phyloP scores from a whole-genome alignment of 1,140 invertebrate genomes.

The Eupeodes corollae region DNA sequence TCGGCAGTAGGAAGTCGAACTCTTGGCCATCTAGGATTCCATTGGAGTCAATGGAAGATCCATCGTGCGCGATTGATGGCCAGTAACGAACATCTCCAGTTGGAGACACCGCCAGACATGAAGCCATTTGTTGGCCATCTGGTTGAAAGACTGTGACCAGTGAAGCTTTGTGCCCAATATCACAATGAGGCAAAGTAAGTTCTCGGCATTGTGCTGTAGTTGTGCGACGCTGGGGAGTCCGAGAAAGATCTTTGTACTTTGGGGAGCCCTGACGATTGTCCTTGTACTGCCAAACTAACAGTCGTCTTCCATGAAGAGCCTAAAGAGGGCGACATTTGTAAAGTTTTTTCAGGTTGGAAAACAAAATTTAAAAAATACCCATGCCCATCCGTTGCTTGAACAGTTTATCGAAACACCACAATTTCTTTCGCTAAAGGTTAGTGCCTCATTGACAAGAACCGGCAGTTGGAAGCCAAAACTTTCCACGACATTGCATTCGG shows the following conservation, averaged over 20 bases:
- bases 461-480: conserved; percentile 68
- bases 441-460: conserved; percentile 74
- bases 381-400: conserved; percentile 56
- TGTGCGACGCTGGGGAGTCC: conserved; percentile 34
- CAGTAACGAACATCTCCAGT: conserved; percentile 87
- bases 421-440: conserved; percentile 60
- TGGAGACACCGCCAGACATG: conserved; percentile 84
- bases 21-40: conserved; percentile 74
- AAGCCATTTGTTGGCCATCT: conserved; percentile 60
- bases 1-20: conserved; percentile 63
- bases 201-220: conserved; percentile 56
- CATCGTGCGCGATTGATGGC: conserved; percentile 80
- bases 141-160: conserved; percentile 68
- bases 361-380: conserved; percentile 40
- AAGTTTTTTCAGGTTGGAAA: too few species aligned
- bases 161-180: conserved; percentile 82
- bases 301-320: conserved; percentile 73
- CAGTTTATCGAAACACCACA: conserved; percentile 51
- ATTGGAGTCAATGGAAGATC: conserved; percentile 69
- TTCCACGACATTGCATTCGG: conserved; percentile 55
- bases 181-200: conserved; percentile 77
- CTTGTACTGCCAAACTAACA: conserved; percentile 81
- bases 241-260: conserved; percentile 6
- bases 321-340: conserved; percentile 46
- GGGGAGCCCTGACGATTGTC: conserved; percentile 17